Evolutionary conservation across 2,113 vertebrate species (phyloP).

Genomic region (Onychorhynchus coronatus): DNA sequence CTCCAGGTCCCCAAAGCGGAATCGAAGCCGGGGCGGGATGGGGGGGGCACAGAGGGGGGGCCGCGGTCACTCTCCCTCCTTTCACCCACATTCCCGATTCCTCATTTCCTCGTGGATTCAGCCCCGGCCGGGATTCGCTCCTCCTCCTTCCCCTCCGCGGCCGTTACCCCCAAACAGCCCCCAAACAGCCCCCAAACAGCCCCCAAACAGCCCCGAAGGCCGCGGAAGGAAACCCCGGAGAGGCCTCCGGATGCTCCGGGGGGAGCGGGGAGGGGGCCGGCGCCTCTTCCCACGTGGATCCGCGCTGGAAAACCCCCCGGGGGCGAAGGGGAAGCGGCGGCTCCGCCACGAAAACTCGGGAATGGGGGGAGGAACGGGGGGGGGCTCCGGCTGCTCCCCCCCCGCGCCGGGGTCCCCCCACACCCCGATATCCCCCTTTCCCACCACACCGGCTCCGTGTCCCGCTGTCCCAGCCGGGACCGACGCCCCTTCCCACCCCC

Average conservation of each 20-base stretch:
- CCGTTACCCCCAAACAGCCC: neutral
- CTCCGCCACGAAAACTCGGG: neutral
- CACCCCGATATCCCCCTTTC: neutral
- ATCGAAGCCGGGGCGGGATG: neutral
- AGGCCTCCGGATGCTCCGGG: neutral
- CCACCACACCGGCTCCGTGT: neutral
- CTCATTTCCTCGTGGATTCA: neutral
- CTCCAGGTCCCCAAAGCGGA: neutral
- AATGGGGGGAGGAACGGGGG: neutral
- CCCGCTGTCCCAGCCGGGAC: neutral
- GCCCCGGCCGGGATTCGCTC: neutral
- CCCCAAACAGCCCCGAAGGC: neutral
- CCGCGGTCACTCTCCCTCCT: rapidly evolving
- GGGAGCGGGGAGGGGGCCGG: rapidly evolving
- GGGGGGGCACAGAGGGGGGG: neutral
- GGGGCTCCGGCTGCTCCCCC: too few relatives aligned
- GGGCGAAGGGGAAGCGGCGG: neutral
- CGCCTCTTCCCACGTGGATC: neutral
- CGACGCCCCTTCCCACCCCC: too few relatives aligned
- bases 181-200: neutral
- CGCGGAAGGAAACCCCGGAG: neutral
- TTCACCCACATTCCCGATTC: neutral
- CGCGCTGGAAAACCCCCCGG: neutral
- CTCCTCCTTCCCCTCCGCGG: too few relatives aligned
- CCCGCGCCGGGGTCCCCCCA: too few relatives aligned